Conservation (phyloP, 2,113 vertebrate species). For the Brevimyrus niger region DNA sequence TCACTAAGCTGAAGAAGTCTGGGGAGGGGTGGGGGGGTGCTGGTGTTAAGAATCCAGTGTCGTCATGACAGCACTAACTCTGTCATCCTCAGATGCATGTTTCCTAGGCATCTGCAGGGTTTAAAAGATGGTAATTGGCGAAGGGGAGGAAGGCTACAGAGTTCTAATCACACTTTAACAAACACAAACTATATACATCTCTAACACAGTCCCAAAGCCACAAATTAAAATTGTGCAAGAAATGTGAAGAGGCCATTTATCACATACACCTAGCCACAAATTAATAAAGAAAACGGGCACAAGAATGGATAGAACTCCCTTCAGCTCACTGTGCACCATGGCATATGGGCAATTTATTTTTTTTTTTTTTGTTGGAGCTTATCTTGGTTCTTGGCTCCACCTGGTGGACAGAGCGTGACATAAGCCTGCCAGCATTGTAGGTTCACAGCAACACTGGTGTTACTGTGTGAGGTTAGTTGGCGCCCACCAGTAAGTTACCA, state of each 20-base stretch:
- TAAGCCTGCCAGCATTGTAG: not conserved
- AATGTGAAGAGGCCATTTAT: not conserved
- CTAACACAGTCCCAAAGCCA: not conserved
- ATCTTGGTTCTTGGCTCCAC: not conserved
- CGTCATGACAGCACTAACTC: not conserved
- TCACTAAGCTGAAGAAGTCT: conserved; percentile 50
- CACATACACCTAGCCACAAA: not conserved
- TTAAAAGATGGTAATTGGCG: not conserved
- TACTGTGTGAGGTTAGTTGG: not conserved
- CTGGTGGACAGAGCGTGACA: not conserved
- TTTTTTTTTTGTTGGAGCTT: not conserved
- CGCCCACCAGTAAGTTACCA: not conserved
- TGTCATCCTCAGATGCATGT: not conserved
- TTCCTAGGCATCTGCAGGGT: not conserved
- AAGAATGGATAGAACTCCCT: not conserved
- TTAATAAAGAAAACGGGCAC: not conserved
- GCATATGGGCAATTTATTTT: not conserved
- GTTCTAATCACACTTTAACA: not conserved
- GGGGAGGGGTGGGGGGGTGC: not conserved
- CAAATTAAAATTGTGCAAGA: not conserved
- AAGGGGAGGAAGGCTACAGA: not conserved
- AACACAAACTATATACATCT: not conserved
- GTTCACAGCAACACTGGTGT: not conserved
- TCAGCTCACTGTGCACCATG: not conserved
- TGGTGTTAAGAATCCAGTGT: not conserved